Evolutionary conservation across 2,797 vertebrate genomes (phyloP).

Genomic region (Champsocephalus esox): DNA sequence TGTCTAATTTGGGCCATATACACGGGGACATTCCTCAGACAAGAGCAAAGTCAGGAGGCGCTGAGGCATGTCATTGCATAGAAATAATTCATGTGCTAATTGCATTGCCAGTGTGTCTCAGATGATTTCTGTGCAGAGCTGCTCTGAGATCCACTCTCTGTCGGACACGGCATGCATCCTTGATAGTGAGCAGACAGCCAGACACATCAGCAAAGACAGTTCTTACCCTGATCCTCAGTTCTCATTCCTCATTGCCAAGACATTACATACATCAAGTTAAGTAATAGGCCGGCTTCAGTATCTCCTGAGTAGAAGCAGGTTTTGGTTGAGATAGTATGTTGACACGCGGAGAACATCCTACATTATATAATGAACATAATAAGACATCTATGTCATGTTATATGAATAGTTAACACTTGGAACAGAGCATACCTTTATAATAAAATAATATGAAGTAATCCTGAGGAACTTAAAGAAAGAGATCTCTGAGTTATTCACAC

Average conservation of each 20-base stretch:
- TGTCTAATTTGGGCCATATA: conserved; percentile 73
- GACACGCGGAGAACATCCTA: background rate
- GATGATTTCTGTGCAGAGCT: conserved; percentile 65
- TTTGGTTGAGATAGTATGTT: conserved; percentile 1
- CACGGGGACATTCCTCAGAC: conserved; percentile 70
- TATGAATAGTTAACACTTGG: background rate
- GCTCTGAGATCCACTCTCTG: conserved; percentile 64
- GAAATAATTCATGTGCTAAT: conserved; percentile 86
- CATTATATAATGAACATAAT: background rate
- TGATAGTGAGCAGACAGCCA: conserved; percentile 69
- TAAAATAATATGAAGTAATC: conserved; percentile 31
- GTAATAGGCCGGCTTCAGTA: conserved; percentile 27
- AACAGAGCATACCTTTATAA: conserved; percentile 8
- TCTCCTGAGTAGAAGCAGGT: conserved; percentile 38
- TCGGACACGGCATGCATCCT: conserved; percentile 74
- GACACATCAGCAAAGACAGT: conserved; percentile 63
- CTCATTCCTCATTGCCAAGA: conserved; percentile 59
- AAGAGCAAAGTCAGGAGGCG: conserved; percentile 75
- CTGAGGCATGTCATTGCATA: conserved; percentile 74
- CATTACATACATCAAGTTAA: conserved; percentile 58
- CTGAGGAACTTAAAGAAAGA: background rate
- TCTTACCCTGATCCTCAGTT: conserved; percentile 51
- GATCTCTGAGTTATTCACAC: conserved; percentile 18
- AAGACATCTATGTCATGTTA: background rate
- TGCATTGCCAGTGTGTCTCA: conserved; percentile 73